These are phyloP conservation scores for Mamestra brassicae DNA, from an alignment of 2,888 invertebrate genomes.

Conservation along the genomic window DNA sequence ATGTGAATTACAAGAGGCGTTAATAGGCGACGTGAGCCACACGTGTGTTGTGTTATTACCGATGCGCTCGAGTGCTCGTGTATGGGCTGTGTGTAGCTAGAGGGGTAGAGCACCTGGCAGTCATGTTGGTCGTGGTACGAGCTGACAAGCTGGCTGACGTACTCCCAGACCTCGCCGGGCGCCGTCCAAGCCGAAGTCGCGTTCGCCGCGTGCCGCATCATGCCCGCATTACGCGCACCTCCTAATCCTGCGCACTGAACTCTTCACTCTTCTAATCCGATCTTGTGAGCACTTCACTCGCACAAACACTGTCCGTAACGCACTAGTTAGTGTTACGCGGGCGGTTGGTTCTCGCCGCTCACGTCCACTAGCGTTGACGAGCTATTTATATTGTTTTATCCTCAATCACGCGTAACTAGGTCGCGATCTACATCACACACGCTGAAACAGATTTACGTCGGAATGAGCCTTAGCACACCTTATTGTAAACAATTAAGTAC, in stretches of 20 bases:
- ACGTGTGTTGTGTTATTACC: constrained; percentile 75
- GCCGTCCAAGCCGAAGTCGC: constrained; percentile 87
- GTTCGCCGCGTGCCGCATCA: constrained; percentile 88
- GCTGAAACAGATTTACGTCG: constrained; percentile 80
- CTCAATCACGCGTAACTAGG: constrained; percentile 90
- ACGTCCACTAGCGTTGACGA: constrained; percentile 85
- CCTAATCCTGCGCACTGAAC: constrained; percentile 52
- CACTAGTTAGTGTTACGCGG: constrained; percentile 73
- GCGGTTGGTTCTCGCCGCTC: constrained; percentile 71
- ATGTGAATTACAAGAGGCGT: constrained; percentile 79
- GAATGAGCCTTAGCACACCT: constrained; percentile 73
- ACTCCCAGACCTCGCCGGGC: constrained; percentile 93
- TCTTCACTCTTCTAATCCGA: constrained; percentile 45
- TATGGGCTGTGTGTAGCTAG: constrained; percentile 46
- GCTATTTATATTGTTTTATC: constrained; percentile 91
- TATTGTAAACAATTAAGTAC: constrained; percentile 76
- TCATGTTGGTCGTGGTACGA: constrained; percentile 91
- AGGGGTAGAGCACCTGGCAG: constrained; percentile 80
- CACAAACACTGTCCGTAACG: constrained; percentile 67
- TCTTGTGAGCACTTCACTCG: constrained; percentile 67
- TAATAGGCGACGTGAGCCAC: constrained; percentile 74
- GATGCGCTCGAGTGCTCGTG: constrained; percentile 72
- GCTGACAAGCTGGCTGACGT: constrained; percentile 92
- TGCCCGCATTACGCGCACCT: constrained; percentile 84
- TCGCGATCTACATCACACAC: constrained; percentile 88